These are phyloP conservation scores for Idaea aversata DNA, from an alignment of 2,888 invertebrate genomes.

Conservation along the genomic window DNA sequence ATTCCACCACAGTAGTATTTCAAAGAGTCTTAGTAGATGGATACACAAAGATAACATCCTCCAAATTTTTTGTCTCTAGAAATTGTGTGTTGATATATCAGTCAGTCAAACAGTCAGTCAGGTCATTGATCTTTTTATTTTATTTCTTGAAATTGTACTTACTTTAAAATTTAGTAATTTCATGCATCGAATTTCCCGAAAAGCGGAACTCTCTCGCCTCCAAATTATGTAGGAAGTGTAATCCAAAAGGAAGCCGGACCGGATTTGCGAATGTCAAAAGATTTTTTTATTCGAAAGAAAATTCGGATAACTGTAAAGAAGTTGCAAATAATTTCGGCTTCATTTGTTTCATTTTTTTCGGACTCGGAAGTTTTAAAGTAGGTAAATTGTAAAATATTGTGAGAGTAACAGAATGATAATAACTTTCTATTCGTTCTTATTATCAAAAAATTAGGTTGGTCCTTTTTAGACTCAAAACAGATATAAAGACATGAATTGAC, in stretches of 20 bases:
- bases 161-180: background rate
- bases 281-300: background rate
- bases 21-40: too few relatives aligned
- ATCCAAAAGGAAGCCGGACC: background rate
- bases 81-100: too few relatives aligned
- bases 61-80: too few relatives aligned
- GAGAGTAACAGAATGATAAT: too few relatives aligned
- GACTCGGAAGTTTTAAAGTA: too few relatives aligned
- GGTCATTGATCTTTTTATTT: background rate
- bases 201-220: background rate
- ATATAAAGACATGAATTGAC: too few relatives aligned
- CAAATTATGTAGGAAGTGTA: background rate
- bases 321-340: background rate
- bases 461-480: too few relatives aligned
- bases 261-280: background rate
- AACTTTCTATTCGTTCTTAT: too few relatives aligned
- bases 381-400: too few relatives aligned
- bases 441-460: too few relatives aligned
- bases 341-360: background rate
- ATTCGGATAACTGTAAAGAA: background rate
- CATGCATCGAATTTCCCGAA: background rate
- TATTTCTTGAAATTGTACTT: background rate
- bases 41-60: too few relatives aligned
- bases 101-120: background rate
- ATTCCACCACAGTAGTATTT: too few relatives aligned